Evolutionary conservation across 1,140 invertebrate genomes (phyloP).

Genomic region (Drusus annulatus): DNA sequence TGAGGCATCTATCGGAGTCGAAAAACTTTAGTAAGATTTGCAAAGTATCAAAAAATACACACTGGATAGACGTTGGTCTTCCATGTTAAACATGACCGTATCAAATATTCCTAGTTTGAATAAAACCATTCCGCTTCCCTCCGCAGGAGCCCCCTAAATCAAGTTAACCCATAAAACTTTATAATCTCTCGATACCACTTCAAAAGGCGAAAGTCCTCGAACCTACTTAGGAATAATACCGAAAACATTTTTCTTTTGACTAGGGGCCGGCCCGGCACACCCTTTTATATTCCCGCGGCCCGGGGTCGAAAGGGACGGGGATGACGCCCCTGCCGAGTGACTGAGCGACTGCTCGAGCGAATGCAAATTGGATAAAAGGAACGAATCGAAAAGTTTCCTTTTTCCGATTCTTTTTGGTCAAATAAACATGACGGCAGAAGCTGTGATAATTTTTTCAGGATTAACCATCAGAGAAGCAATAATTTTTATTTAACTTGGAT

Average conservation of each 20-base stretch:
- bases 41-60: too few species aligned
- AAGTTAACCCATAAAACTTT: slow-evolving; percentile 51
- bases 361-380: slow-evolving; percentile 60
- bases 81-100: too few species aligned
- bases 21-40: too few species aligned
- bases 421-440: slow-evolving; percentile 25
- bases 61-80: too few species aligned
- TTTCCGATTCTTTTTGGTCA: slow-evolving; percentile 49
- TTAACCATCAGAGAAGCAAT: background rate
- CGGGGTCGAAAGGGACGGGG: slow-evolving; percentile 13
- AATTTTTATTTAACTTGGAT: too few species aligned
- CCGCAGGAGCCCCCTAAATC: slow-evolving; percentile 44
- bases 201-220: slow-evolving; percentile 44
- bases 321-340: slow-evolving; percentile 53
- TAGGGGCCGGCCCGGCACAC: slow-evolving; percentile 1
- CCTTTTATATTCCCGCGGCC: background rate
- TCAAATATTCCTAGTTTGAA: slow-evolving; percentile 7
- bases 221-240: slow-evolving; percentile 56
- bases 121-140: background rate
- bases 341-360: slow-evolving; percentile 59
- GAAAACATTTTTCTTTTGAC: slow-evolving; percentile 55
- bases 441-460: background rate
- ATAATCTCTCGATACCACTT: slow-evolving; percentile 55
- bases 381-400: slow-evolving; percentile 59
- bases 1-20: too few species aligned